A percentile compares a stretch with the other conserved stretches of the same genome.
Evolutionary conservation across 2,888 invertebrate species (phyloP).

Genomic region (Clistopyga incitator): DNA sequence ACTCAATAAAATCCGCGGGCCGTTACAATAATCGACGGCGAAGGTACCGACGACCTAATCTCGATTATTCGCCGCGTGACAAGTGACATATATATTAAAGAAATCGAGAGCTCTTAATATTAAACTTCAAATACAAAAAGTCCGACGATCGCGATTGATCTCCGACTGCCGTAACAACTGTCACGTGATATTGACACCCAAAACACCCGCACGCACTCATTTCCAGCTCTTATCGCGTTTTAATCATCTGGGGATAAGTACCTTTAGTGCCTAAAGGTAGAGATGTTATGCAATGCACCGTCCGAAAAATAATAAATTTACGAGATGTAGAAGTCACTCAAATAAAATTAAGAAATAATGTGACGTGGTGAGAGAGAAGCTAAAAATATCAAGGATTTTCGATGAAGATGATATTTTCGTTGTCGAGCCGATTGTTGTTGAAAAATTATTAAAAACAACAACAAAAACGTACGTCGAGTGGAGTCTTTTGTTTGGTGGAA

Average conservation of each 20-base stretch:
- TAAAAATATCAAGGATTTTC: neutral
- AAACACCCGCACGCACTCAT: conserved; percentile 25
- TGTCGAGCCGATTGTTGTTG: neutral
- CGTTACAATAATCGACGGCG: conserved; percentile 25
- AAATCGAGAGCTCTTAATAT: conserved; percentile 35
- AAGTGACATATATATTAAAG: conserved; percentile 44
- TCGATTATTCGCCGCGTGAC: conserved; percentile 34
- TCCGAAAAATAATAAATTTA: conserved; percentile 2
- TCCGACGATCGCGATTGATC: conserved; percentile 5
- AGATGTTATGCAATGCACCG: conserved; percentile 8
- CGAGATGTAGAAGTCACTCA: conserved; percentile 15
- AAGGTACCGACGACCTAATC: conserved; percentile 33
- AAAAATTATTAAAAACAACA: conserved; percentile 19
- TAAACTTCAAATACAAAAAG: conserved; percentile 30
- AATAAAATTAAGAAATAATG: conserved; percentile 25
- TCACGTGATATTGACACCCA: conserved; percentile 22
- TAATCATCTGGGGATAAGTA: conserved; percentile 39
- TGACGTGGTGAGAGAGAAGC: neutral
- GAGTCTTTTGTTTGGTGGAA: neutral
- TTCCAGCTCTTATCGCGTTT: conserved; percentile 26
- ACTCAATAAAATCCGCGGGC: conserved; percentile 3
- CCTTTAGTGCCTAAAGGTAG: conserved; percentile 25
- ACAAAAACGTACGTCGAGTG: neutral
- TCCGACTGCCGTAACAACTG: conserved; percentile 26
- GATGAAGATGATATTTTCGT: conserved; percentile 15